Base-by-base conservation (phyloP, 1,140 invertebrate genomes). In the Megalonaias nervosa region DNA sequence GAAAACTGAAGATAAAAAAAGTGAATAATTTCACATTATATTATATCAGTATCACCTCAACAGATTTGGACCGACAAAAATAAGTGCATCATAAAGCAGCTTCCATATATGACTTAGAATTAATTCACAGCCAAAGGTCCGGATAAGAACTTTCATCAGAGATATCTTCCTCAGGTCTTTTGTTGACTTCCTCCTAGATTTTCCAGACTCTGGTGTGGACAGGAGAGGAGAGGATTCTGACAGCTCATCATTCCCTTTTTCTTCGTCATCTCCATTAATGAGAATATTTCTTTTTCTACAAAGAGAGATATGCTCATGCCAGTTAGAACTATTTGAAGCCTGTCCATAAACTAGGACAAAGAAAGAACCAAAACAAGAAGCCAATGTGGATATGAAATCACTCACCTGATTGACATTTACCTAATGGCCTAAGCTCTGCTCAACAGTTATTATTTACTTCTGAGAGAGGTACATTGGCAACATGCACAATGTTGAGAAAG, bases 61-160 rank as follows among this genome's bases (percentile, higher is more conserved):
- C n/a, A 85, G 64, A 6, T 84, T 65, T 38, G 84, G 84, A 67
- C 82, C 84, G 19, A 74, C 62, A 75, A 85, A 75, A 6, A 82
- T 23, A 60, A 85, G 62, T 16, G 74, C 55, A 75, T 85, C 84
- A 74, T 84, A 80, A 19, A 82, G 71, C 48, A 85, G 65, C 62
- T 85, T 85, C 80, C 77, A 82, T 13, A 82, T 69, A 31, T 84
- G 82, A 31, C 74, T 76, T 4, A 72, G 62, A 4, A 85, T 48
- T 15, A 82, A 38, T n/a, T 84, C 77, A 64, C 57, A 17, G 15
- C 84, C 78, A 74, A 81, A 85, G 12, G 82, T 80, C 69, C 74
- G 72, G 17, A 77, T 57, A 17, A 85, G 71, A 21, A 80, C 74
- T 48, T 65, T 71, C 6, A 76, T 56, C 23, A 85, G 73, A 14